phyloP scores from a whole-genome alignment of 2,797 vertebrate species.

The Orestias chungarensis region DNA sequence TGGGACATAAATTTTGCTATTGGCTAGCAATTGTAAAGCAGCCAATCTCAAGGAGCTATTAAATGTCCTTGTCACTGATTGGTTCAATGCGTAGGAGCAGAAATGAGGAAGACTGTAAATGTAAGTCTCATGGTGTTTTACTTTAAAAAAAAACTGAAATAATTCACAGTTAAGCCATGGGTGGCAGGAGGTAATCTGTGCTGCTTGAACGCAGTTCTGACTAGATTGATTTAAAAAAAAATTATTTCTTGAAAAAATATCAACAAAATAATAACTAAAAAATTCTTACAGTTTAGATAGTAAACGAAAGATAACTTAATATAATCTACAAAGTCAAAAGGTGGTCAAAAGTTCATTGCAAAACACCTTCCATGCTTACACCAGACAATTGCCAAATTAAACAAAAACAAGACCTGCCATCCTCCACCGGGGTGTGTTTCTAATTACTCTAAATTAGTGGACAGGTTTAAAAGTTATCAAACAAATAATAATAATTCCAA shows the following conservation, averaged over 20 bases:
- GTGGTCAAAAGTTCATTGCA: neutral
- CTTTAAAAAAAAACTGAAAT: too few relatives aligned
- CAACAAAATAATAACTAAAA: neutral
- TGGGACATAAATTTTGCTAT: too few relatives aligned
- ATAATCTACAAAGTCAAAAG: neutral
- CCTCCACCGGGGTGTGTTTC: neutral
- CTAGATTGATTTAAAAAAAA: neutral
- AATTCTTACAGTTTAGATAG: neutral
- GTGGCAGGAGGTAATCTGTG: neutral
- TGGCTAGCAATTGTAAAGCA: too few relatives aligned
- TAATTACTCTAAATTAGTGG: neutral
- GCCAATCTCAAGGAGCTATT: too few relatives aligned
- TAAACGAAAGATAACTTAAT: neutral
- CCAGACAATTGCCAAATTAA: too few relatives aligned
- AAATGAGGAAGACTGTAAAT: too few relatives aligned
- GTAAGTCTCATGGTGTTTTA: too few relatives aligned
- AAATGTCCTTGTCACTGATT: too few relatives aligned
- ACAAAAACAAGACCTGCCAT: neutral
- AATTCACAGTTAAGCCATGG: neutral
- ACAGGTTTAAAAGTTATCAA: neutral
- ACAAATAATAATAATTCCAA: neutral
- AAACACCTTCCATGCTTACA: neutral
- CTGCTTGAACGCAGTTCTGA: neutral
- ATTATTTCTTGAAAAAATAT: neutral
- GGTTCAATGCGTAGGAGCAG: too few relatives aligned